Base-by-base conservation (phyloP, 2,888 invertebrate genomes). In the Euplagia quadripunctaria region DNA sequence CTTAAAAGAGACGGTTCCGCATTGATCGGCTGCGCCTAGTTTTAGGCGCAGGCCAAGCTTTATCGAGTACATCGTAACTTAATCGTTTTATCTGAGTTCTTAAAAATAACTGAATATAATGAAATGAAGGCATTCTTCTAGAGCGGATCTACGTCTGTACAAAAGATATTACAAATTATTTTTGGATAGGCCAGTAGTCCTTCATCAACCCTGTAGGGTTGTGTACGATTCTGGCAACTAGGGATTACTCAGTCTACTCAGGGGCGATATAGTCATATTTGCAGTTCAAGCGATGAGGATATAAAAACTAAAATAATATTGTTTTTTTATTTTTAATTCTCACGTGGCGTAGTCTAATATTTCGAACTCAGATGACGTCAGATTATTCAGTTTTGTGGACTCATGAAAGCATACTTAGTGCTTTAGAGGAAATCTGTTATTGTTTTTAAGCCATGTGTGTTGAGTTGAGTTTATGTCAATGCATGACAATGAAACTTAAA, bases 21-120 rank as follows among this genome's bases (percentile, higher is more conserved):
- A 72, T 68, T 72, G 72, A 72, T 72, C 68, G 68, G 67, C 17
- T 72, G 72, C 72, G 72, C 68, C 17, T 31, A 72, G 55, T 68
- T 58, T 31, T 12, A 41, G 58, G 67, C 70, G 68, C 67, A 68
- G 42, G 31, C 51, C 43, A 42, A 64, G 14, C 42, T 66, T 55
- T 16, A 42, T 68, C 14, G 12, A 31, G 31, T 4, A 61, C 20
- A 20, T 12, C 20, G 14, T 31, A 12, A 31, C 20, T 20, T 31
- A 61, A 14, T 12, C 61, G 12, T 20, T 20, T 58, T 31, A 61
- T 31, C 5, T 31, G 31, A 61, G 31, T 31, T 31, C 20, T 58
- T 20, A 9, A n/a, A 52, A 17, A 52, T 52, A n/a, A 55, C 9
- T n/a, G 55, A 55, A 55, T 7, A 55, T 0, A 55, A 7, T 9